A percentile compares a stretch with the other conserved stretches of the same genome.
These are phyloP conservation scores for Drosophila crucigera DNA, from an alignment of 2,888 invertebrate genomes.

Conservation along the genomic window DNA sequence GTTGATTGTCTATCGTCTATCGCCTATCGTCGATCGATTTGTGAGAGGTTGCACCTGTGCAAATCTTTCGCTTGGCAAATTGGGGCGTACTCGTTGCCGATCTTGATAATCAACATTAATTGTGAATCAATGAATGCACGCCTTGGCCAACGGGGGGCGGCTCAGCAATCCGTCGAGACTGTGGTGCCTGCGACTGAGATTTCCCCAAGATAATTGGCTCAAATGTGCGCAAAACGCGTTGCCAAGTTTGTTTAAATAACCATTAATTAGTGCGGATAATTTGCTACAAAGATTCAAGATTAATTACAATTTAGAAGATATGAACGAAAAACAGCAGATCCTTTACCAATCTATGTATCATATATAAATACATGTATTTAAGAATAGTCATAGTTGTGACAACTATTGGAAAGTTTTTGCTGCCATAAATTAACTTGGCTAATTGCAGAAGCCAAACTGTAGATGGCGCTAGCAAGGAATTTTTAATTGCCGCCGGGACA, in stretches of 20 bases:
- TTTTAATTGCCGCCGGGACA: slow-evolving; percentile 43
- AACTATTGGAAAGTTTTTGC: slow-evolving; percentile 49
- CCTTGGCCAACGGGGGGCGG: slow-evolving; percentile 57
- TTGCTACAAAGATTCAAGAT: slow-evolving; percentile 64
- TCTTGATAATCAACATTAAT: slow-evolving; percentile 79
- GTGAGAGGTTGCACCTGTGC: slow-evolving; percentile 58
- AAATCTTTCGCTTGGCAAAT: slow-evolving; percentile 72
- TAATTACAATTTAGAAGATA: slow-evolving; percentile 72
- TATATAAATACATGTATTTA: neutral
- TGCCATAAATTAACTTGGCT: slow-evolving; percentile 47
- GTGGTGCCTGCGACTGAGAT: slow-evolving; percentile 15
- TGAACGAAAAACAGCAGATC: slow-evolving; percentile 32
- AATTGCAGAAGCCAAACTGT: slow-evolving; percentile 35
- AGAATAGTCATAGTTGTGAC: slow-evolving; percentile 37
- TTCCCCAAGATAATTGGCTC: slow-evolving; percentile 62
- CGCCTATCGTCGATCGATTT: slow-evolving; percentile 43
- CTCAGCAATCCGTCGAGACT: slow-evolving; percentile 11
- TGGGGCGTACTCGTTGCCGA: slow-evolving; percentile 74
- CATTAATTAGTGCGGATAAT: slow-evolving; percentile 73
- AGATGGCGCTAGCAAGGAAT: slow-evolving; percentile 57
- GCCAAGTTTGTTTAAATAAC: slow-evolving; percentile 76
- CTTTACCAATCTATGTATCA: slow-evolving; percentile 7
- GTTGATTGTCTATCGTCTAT: slow-evolving; percentile 10
- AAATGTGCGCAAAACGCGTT: slow-evolving; percentile 79
- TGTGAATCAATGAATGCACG: slow-evolving; percentile 81